Evolutionary conservation across 2,797 vertebrate species (phyloP), one percentile per base, ranked within the genome.

Genomic region (Gymnothorax reevesii): DNA sequence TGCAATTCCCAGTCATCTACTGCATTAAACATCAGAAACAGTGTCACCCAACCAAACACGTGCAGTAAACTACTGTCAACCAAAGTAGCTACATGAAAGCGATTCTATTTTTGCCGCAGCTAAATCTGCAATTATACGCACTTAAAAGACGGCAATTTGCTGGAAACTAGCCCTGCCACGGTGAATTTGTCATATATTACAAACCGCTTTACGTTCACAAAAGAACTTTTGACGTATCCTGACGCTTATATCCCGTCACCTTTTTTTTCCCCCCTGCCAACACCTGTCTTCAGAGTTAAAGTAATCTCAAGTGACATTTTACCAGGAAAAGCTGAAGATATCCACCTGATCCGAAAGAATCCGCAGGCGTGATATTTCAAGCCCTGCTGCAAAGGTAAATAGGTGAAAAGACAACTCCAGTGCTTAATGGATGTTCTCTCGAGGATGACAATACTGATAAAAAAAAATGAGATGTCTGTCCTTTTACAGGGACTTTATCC

Each of bases 61-160:
- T n/a, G 77, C 25, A 80, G 77, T 80, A 86, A 86, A 86, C 79
- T 60, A 60, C 85, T 42, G 33, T 75, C 57, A 86, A 49, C 57
- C 54, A 55, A 15, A 80, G 77, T 55, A 86, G 49, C 73, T 62
- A 77, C 79, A 80, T 86, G 64, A 86, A 86, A 84, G 80, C 54
- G 33, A 54, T 85, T 87, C 85, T 77, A 54, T 80, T 83, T 79
- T 84, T 85, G 59, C 60, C 71, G 60, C 71, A 33, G 73, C 66
- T 85, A 83, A 87, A 89, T 87, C 79, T 25, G 52, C 84, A 85
- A 85, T 69, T 71, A 87, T 59, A 33, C 85, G 80, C 73, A 86
- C 54, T 83, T 55, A 79, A 83, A 88, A 85, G 87, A 85, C 84
- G 83, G 25, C 62, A 54, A 85, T 85, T 85, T 42, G 66, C 69